A percentile compares a stretch with the other conserved stretches of the same genome.
These are phyloP conservation scores for Antheraea yamamai DNA, from an alignment of 2,888 invertebrate species.

Conservation along the genomic window DNA sequence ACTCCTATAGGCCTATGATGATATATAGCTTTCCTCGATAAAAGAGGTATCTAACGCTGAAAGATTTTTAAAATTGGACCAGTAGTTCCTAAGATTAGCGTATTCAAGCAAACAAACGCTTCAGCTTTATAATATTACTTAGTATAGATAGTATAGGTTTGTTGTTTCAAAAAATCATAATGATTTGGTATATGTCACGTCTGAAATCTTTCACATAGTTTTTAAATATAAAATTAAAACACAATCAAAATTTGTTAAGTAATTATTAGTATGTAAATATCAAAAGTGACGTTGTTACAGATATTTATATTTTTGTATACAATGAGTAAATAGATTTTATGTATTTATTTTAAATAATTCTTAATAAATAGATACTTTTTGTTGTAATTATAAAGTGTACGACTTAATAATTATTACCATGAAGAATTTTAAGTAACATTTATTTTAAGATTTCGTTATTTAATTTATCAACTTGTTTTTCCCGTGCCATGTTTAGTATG, in stretches of 20 bases:
- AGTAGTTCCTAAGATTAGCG: no score
- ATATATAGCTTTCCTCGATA: no score
- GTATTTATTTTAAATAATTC: not conserved
- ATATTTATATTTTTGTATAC: not conserved
- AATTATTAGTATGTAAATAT: not conserved
- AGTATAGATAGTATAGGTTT: no score
- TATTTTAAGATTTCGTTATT: not conserved
- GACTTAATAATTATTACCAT: not conserved
- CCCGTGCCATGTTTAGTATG: not conserved
- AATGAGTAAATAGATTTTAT: not conserved
- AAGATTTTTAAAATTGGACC: no score
- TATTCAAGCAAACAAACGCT: no score
- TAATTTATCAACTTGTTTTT: not conserved
- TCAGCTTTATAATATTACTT: no score
- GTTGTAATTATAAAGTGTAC: not conserved
- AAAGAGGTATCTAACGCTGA: no score
- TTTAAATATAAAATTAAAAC: no score
- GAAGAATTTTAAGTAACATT: not conserved
- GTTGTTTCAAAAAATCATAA: no score
- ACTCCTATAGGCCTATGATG: no score
- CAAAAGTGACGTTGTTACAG: not conserved
- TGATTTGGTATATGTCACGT: no score
- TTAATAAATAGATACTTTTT: not conserved
- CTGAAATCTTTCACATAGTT: no score
- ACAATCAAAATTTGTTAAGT: not conserved